Conservation (phyloP, 2,797 vertebrate genomes). For the Coendou prehensilis region DNA sequence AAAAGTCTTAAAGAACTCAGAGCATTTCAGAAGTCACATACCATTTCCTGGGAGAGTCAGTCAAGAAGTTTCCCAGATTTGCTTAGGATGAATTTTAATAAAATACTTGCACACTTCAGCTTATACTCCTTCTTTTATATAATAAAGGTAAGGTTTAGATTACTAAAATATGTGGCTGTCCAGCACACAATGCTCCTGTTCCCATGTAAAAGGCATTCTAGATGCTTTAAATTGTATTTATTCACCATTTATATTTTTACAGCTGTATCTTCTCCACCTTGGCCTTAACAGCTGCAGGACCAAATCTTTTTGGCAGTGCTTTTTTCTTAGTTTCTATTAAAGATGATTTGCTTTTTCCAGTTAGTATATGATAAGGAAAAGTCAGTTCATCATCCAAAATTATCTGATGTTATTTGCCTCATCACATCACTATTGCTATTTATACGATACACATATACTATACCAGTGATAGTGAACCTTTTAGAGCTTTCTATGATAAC, state of each 20-base stretch:
- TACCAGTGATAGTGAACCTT: background rate
- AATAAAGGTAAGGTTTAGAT: background rate
- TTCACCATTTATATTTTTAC: background rate
- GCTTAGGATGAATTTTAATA: background rate
- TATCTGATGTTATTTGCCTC: slow-evolving; percentile 13
- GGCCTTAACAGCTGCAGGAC: background rate
- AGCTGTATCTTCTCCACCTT: background rate
- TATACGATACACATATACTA: background rate
- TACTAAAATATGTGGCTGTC: background rate
- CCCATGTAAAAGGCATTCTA: background rate
- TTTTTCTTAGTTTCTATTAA: background rate
- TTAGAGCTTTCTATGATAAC: background rate
- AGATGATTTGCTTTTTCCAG: background rate
- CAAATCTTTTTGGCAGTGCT: background rate
- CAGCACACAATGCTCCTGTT: too few relatives aligned
- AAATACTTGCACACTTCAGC: background rate
- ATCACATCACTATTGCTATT: background rate
- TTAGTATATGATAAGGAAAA: background rate
- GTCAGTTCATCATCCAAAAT: background rate
- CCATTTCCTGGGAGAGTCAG: background rate
- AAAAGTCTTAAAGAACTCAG: background rate
- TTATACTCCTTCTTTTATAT: background rate
- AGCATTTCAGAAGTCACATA: background rate
- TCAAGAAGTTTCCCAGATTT: background rate
- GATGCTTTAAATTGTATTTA: background rate